Base-by-base conservation (phyloP, 2,113 vertebrate species). In the Festucalex cinctus region DNA sequence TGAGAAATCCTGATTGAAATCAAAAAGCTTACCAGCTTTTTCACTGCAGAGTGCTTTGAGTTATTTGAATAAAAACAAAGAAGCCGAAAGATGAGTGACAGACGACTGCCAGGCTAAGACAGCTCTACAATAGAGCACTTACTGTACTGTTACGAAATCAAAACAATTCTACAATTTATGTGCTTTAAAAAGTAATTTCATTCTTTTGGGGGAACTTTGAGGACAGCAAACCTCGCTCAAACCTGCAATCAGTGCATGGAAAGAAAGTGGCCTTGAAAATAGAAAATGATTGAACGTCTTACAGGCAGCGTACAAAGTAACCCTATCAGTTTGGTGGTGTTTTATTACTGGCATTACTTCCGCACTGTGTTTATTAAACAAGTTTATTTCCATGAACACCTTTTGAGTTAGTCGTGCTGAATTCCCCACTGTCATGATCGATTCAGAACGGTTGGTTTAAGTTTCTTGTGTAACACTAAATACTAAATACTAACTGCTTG, bases 231-330 rank as follows among this genome's bases (percentile, higher is more conserved):
- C 39, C 9, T 79, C 75, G 77, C 41, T 64, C 56, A 61, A 75
- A 79, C 63, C 79, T 78, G 70, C 70, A 80, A 81, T 85, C 78
- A 79, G 39, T 0, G 8, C 43, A 66, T 24, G 71, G 59, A 68
- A 75, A 62, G 66, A 44, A 70, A 71, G 51, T 51, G 71, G 62
- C 58, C 63, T 69, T 75, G 69, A 66, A 74, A 78, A 78, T 53
- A 62, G 48, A 80, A 74, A 77, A 60, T 37, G 28, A 63, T 44
- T 44, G 9, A 63, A 63, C 17, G 14, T 59, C 32, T n/a, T 20
- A 51, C n/a, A 37, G 64, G 65, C 73, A 64, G 24, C 66, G 6
- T 41, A 65, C 64, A 72, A 68, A 66, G 65, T 59, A 70, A 77
- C 69, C 59, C 3, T 17, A 49, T 78, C 61, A 46, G 20, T 70